Conservation (phyloP, 2,113 vertebrate species). For the Eretmochelys imbricata region DNA sequence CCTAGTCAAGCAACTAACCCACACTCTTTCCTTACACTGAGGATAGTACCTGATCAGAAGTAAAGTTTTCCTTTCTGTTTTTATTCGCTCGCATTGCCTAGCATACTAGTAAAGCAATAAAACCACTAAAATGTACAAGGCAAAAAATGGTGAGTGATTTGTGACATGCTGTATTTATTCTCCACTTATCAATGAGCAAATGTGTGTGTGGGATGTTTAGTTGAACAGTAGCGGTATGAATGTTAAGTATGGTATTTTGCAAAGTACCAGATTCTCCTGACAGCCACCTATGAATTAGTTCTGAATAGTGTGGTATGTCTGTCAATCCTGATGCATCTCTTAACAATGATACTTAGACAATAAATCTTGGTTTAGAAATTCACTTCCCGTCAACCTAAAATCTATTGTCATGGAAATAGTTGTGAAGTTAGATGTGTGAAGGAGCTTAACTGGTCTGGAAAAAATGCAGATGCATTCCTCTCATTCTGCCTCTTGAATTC, state of each 20-base stretch:
- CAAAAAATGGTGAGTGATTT: slow-evolving; percentile 40
- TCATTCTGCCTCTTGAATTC: slow-evolving; percentile 21
- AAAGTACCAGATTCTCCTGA: slow-evolving; percentile 24
- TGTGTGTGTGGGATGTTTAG: background rate
- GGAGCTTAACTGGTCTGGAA: slow-evolving; percentile 17
- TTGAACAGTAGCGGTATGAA: background rate
- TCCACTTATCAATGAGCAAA: slow-evolving; percentile 33
- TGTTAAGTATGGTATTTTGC: slow-evolving; percentile 44
- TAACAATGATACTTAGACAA: slow-evolving; percentile 60
- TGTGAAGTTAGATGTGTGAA: slow-evolving; percentile 29
- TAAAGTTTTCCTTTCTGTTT: slow-evolving; percentile 13
- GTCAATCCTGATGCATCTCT: slow-evolving; percentile 61
- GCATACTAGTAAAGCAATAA: slow-evolving; percentile 31
- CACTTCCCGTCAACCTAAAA: slow-evolving; percentile 55
- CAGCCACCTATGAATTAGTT: slow-evolving; percentile 64
- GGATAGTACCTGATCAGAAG: background rate
- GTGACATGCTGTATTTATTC: background rate
- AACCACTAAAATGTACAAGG: slow-evolving; percentile 49
- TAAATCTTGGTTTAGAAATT: slow-evolving; percentile 69
- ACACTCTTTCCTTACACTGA: background rate
- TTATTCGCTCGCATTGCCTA: background rate
- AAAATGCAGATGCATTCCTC: background rate
- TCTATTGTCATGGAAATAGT: slow-evolving; percentile 77
- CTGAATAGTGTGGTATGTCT: slow-evolving; percentile 27
- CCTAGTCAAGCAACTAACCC: background rate